A percentile compares a stretch with the other conserved stretches of the same genome.
These are phyloP conservation scores for Lytechinus pictus DNA, from an alignment of 35 echinoderm and acorn worm species.

Conservation along the genomic window DNA sequence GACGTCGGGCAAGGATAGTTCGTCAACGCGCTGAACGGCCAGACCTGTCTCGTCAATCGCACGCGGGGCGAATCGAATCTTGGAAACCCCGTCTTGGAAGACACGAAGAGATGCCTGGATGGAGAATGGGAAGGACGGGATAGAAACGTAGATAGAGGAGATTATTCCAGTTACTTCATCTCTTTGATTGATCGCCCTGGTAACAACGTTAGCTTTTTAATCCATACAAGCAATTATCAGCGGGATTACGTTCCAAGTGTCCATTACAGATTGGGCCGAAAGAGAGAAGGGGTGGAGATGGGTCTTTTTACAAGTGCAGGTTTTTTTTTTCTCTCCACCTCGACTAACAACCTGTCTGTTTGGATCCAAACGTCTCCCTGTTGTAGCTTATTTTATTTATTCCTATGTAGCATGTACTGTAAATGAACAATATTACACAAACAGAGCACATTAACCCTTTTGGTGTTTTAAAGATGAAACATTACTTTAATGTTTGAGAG, in stretches of 20 bases:
- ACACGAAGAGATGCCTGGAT: not conserved
- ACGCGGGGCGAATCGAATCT: not conserved
- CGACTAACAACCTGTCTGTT: not conserved
- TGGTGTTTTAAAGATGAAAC: too few relatives aligned
- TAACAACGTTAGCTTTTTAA: not conserved
- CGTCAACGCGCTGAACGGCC: not conserved
- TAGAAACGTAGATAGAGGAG: not conserved
- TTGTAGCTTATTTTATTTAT: not conserved
- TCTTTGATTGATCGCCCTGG: not conserved
- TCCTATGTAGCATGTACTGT: not conserved
- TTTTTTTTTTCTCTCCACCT: not conserved
- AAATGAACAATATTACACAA: too few relatives aligned
- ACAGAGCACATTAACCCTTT: too few relatives aligned
- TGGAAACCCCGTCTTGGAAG: not conserved
- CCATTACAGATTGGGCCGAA: not conserved
- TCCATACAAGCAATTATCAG: constrained; percentile 12
- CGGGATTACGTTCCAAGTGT: not conserved
- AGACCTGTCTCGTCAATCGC: not conserved
- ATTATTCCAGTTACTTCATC: constrained; percentile 13
- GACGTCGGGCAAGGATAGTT: not conserved
- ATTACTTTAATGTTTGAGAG: too few relatives aligned
- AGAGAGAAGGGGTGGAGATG: not conserved
- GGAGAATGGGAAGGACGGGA: not conserved
- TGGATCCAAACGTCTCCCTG: not conserved
- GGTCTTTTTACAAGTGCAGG: not conserved